phyloP scores from a whole-genome alignment of 2,888 invertebrate genomes.

The Ennomos erosarius region DNA sequence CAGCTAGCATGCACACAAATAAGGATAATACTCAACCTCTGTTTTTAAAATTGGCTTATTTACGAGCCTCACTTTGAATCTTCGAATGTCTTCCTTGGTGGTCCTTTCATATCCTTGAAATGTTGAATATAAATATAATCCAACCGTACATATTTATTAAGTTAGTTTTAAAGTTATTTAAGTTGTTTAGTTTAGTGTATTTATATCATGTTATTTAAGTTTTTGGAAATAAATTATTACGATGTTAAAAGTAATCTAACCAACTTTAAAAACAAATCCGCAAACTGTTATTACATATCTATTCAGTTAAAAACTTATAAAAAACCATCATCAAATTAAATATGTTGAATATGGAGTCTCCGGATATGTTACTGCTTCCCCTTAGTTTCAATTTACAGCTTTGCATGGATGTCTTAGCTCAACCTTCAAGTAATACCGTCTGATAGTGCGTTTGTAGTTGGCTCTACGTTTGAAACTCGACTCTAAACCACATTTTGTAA shows the following conservation, averaged over 20 bases:
- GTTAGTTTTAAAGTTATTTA: too few species aligned
- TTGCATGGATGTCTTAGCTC: slow-evolving; percentile 74
- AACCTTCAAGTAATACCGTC: slow-evolving; percentile 70
- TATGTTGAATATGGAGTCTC: slow-evolving; percentile 14
- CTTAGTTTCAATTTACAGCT: slow-evolving; percentile 78
- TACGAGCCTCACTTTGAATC: slow-evolving; percentile 39
- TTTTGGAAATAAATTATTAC: too few species aligned
- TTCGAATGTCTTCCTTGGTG: slow-evolving; percentile 43
- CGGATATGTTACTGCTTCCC: slow-evolving; percentile 68
- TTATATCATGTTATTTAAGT: too few species aligned
- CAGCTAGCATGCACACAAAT: slow-evolving; percentile 49
- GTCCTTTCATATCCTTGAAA: slow-evolving; percentile 37
- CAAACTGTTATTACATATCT: slow-evolving; percentile 16
- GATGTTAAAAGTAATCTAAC: slow-evolving; percentile 11
- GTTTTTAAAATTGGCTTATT: slow-evolving; percentile 42
- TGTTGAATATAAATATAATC: slow-evolving; percentile 15
- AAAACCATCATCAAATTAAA: background rate
- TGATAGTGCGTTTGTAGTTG: slow-evolving; percentile 69
- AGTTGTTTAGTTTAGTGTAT: too few species aligned
- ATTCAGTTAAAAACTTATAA: background rate
- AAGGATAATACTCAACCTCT: slow-evolving; percentile 35
- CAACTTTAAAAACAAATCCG: slow-evolving; percentile 10
- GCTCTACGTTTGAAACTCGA: slow-evolving; percentile 55
- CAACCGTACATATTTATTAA: too few species aligned
- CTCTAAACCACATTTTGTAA: slow-evolving; percentile 54